Evolutionary conservation across 2,888 invertebrate species (phyloP).

Genomic region (Amitus sp.): DNA sequence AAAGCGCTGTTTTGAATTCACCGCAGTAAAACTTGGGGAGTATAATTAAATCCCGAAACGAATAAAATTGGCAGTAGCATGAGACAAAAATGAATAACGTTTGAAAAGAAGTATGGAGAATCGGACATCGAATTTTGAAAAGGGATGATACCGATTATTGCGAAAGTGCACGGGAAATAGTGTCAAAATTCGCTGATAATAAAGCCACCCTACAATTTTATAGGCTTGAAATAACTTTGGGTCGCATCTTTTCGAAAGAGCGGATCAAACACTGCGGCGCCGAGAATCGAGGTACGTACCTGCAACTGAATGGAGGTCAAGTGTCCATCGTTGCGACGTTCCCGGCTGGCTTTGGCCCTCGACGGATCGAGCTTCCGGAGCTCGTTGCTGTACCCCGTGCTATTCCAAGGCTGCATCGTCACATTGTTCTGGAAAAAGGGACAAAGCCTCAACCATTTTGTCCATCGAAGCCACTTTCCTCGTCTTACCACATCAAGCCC

Average conservation of each 20-base stretch:
- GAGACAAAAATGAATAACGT: neutral
- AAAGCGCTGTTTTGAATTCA: no score
- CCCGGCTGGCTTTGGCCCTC: slow-evolving; percentile 58
- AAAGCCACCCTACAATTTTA: no score
- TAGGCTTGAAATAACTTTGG: no score
- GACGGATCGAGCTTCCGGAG: neutral
- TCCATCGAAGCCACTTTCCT: slow-evolving; percentile 1
- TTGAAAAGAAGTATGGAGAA: no score
- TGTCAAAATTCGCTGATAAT: no score
- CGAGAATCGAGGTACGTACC: slow-evolving; percentile 49
- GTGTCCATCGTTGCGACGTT: slow-evolving; percentile 64
- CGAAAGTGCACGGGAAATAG: no score
- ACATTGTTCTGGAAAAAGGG: slow-evolving; percentile 67
- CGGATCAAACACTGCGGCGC: neutral
- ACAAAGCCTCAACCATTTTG: slow-evolving; percentile 1
- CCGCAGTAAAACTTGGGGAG: no score
- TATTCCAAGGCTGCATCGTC: slow-evolving; percentile 66
- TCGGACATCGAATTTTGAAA: no score
- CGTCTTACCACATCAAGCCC: slow-evolving; percentile 72
- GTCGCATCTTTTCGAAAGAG: no score
- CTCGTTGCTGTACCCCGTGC: slow-evolving; percentile 53
- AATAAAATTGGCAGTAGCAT: no score
- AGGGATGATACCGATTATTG: no score
- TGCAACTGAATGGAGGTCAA: slow-evolving; percentile 68
- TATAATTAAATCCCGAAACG: no score